Conservation (phyloP, 2,113 vertebrate genomes). For the Hyla sarda region DNA sequence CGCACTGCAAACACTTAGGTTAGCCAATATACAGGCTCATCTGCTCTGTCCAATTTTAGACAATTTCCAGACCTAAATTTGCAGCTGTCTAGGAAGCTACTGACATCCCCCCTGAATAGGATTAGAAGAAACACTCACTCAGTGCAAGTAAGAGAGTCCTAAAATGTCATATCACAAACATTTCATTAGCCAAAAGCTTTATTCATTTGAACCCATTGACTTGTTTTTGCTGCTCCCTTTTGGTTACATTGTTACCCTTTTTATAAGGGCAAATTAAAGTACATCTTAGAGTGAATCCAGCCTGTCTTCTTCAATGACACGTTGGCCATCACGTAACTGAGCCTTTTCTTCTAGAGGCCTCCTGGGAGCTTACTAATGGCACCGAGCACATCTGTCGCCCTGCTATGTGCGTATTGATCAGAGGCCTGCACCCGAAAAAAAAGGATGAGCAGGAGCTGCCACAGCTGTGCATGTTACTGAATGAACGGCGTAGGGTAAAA, state of each 20-base stretch:
- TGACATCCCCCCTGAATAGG: no score
- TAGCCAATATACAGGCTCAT: no score
- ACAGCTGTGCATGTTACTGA: constrained; percentile 34
- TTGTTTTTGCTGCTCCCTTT: background rate
- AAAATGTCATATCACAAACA: background rate
- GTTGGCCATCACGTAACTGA: background rate
- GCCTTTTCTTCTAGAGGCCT: background rate
- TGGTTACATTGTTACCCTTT: background rate
- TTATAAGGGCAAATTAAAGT: background rate
- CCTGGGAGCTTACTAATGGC: constrained; percentile 34
- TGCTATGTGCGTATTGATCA: constrained; percentile 30
- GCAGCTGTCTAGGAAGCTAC: no score
- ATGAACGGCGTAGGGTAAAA: constrained; percentile 7
- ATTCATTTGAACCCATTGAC: background rate
- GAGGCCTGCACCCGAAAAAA: background rate
- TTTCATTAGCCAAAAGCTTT: constrained; percentile 2
- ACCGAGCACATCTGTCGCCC: constrained; percentile 38
- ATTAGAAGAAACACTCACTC: no score
- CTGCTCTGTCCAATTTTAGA: no score
- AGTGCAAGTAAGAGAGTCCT: background rate
- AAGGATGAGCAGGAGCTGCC: background rate
- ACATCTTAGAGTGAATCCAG: background rate
- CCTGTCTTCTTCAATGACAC: background rate
- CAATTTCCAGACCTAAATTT: no score
- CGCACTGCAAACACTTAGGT: no score